A percentile compares a stretch with the other conserved stretches of the same genome.
Conservation (phyloP, 2,797 vertebrate genomes). For the Craterocephalus amniculus region DNA sequence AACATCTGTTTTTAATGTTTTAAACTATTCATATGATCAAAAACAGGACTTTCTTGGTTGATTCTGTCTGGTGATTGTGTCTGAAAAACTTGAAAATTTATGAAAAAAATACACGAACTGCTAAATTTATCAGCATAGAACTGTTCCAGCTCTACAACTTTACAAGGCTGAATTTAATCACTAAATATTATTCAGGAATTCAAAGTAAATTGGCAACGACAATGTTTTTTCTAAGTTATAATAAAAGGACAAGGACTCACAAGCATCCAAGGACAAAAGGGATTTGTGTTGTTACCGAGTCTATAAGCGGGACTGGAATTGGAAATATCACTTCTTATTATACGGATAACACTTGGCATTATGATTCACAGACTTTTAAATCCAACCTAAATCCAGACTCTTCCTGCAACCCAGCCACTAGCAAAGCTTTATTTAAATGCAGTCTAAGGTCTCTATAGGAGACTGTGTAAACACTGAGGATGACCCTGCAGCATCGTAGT, state of each 20-base stretch:
- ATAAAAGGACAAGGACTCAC: neutral
- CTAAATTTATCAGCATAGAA: neutral
- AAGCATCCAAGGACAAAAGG: neutral
- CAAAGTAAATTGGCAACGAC: neutral
- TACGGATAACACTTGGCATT: neutral
- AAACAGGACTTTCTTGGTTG: neutral
- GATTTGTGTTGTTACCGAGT: neutral
- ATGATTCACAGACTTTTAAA: neutral
- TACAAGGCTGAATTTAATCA: neutral
- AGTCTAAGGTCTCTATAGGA: slow-evolving; percentile 43
- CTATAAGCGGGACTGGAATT: neutral
- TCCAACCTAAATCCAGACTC: slow-evolving; percentile 6
- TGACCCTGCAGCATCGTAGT: slow-evolving; percentile 60
- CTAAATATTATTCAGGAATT: neutral
- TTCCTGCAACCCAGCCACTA: neutral
- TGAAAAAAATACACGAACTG: neutral
- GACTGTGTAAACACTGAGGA: slow-evolving; percentile 54
- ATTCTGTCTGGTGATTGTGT: neutral
- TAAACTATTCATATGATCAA: neutral
- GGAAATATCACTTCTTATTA: neutral
- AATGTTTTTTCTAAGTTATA: neutral
- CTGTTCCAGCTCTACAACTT: neutral
- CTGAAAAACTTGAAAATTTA: neutral
- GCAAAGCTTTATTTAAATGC: slow-evolving; percentile 19
- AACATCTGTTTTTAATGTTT: fast-evolving